These are phyloP conservation scores for Brachymystax lenok DNA, from an alignment of 2,797 vertebrate species.

Conservation along the genomic window DNA sequence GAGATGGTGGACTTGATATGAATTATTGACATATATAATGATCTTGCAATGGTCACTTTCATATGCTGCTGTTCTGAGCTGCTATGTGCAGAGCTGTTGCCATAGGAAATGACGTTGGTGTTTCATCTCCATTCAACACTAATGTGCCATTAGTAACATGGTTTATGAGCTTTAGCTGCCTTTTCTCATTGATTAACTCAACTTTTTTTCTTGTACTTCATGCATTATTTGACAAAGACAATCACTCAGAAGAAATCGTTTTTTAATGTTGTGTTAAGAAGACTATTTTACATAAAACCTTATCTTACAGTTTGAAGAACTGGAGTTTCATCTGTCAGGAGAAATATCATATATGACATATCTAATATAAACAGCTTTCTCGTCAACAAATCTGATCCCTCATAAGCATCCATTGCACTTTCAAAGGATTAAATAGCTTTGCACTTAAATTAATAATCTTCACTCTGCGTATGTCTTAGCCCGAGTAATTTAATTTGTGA, in stretches of 20 bases:
- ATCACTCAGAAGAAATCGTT: slow-evolving; percentile 6
- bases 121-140: not conserved
- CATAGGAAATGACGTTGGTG: not conserved
- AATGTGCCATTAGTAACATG: not conserved
- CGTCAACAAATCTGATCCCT: slow-evolving; percentile 65
- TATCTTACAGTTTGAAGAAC: slow-evolving; percentile 56
- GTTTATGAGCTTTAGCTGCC: not conserved
- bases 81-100: not conserved
- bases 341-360: slow-evolving; percentile 57
- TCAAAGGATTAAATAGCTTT: slow-evolving; percentile 70
- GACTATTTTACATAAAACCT: slow-evolving; percentile 43
- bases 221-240: slow-evolving; percentile 2
- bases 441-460: slow-evolving; percentile 67
- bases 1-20: not conserved
- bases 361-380: slow-evolving; percentile 66
- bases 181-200: not conserved
- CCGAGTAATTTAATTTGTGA: slow-evolving; percentile 56
- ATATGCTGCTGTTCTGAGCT: not conserved
- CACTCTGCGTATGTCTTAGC: slow-evolving; percentile 60
- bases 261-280: not conserved
- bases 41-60: not conserved
- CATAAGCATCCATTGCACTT: slow-evolving; percentile 54
- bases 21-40: not conserved
- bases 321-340: slow-evolving; percentile 57
- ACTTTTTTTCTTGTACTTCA: not conserved